Percentiles rank a stretch among this genome's conserved stretches.
Conservation (phyloP, 2,888 invertebrate genomes). For the Erpobdella octoculata region DNA sequence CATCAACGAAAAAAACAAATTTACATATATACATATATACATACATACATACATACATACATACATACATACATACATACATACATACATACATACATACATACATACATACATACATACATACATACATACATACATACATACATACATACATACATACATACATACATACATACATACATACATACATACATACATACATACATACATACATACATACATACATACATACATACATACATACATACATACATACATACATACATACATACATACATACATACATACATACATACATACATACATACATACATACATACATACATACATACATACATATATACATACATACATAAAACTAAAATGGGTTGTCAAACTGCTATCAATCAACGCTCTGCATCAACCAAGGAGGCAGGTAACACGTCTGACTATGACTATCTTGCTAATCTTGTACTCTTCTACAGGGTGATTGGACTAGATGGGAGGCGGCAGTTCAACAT, state of each 20-base stretch:
- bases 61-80: constrained; percentile 18
- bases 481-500: no score
- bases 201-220: constrained; percentile 18
- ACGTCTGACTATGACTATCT: background rate
- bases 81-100: constrained; percentile 19
- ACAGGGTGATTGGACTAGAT: no score
- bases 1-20: no score
- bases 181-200: constrained; percentile 18
- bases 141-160: constrained; percentile 16
- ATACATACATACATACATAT: constrained; percentile 1
- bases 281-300: constrained; percentile 10
- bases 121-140: constrained; percentile 19
- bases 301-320: constrained; percentile 5
- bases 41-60: constrained; percentile 11
- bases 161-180: background rate
- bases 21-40: no score
- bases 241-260: constrained; percentile 19
- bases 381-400: no score
- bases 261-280: constrained; percentile 19
- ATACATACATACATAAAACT: no score
- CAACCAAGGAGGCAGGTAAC: no score
- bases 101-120: constrained; percentile 19
- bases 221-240: constrained; percentile 19
- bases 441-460: no score
- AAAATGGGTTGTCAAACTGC: no score